A percentile compares a stretch with the other conserved stretches of the same genome.
These are phyloP conservation scores for Eucriotettix oculatus DNA, from an alignment of 2,888 invertebrate genomes.

Conservation along the genomic window DNA sequence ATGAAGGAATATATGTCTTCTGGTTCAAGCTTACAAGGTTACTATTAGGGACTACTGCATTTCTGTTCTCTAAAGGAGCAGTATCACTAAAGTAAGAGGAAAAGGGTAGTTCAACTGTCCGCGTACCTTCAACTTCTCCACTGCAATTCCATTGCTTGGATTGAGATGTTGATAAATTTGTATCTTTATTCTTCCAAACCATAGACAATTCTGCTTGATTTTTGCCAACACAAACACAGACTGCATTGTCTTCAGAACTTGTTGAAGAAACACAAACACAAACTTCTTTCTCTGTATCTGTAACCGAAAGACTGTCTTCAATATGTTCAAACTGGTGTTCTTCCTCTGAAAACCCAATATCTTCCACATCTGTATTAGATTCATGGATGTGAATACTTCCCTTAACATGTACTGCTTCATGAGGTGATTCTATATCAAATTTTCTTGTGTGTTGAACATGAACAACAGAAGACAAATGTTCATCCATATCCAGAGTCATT, in stretches of 20 bases:
- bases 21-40: neutral
- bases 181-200: constrained; percentile 9
- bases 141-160: constrained; percentile 2
- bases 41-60: neutral
- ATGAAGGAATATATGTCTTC: neutral
- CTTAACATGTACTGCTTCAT: constrained; percentile 33
- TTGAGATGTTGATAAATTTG: neutral
- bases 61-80: neutral
- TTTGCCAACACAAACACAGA: constrained; percentile 15
- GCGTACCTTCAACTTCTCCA: constrained; percentile 6
- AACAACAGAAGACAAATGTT: constrained; percentile 26
- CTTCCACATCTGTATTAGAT: constrained; percentile 36
- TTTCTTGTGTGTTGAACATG: constrained; percentile 27
- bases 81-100: constrained; percentile 3
- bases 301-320: constrained; percentile 12
- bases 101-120: constrained; percentile 2
- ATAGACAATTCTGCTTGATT: constrained; percentile 12
- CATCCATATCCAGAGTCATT: constrained; percentile 27
- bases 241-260: neutral
- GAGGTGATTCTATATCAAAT: constrained; percentile 26
- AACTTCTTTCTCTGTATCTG: constrained; percentile 13
- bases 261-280: constrained; percentile 14
- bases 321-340: constrained; percentile 4
- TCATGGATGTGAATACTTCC: constrained; percentile 26
- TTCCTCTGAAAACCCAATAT: constrained; percentile 24